phyloP scores from a whole-genome alignment of 2,888 invertebrate species.

The Eustalomyia histrio region DNA sequence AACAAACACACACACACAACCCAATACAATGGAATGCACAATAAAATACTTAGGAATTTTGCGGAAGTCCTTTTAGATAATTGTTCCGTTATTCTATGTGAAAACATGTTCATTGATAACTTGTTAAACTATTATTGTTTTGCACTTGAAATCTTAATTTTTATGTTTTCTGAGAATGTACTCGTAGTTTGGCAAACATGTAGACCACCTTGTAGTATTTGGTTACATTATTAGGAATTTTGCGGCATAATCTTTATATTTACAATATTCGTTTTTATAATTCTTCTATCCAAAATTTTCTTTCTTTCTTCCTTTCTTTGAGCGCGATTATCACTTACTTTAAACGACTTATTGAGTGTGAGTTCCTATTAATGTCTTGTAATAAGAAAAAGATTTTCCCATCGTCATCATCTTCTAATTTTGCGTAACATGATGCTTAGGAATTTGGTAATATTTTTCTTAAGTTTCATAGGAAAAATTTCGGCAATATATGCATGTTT shows the following conservation, averaged over 20 bases:
- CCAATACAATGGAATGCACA: slow-evolving; percentile 29
- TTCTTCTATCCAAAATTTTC: not conserved
- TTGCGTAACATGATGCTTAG: slow-evolving; percentile 62
- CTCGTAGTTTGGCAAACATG: slow-evolving; percentile 18
- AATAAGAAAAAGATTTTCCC: slow-evolving; percentile 45
- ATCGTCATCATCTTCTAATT: slow-evolving; percentile 37
- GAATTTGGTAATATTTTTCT: slow-evolving; percentile 26
- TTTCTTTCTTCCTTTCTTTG: slow-evolving; percentile 15
- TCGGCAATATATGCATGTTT: slow-evolving; percentile 36
- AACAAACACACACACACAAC: slow-evolving; percentile 34
- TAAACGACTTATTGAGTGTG: slow-evolving; percentile 63
- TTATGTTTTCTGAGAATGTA: slow-evolving; percentile 47
- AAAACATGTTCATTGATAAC: slow-evolving; percentile 61
- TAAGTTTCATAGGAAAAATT: slow-evolving; percentile 45
- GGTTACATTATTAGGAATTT: slow-evolving; percentile 63
- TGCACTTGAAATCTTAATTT: slow-evolving; percentile 63
- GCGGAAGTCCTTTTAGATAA: slow-evolving; percentile 62
- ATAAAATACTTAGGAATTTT: slow-evolving; percentile 63
- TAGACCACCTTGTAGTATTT: slow-evolving; percentile 59
- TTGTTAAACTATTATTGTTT: slow-evolving; percentile 62
- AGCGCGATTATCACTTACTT: slow-evolving; percentile 63
- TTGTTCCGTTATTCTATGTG: slow-evolving; percentile 50
- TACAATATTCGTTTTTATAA: not conserved
- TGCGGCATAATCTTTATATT: slow-evolving; percentile 58
- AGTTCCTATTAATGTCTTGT: slow-evolving; percentile 39